Evolutionary conservation across 2,797 vertebrate genomes (phyloP).

Genomic region (Enteromius thamalakanensis): DNA sequence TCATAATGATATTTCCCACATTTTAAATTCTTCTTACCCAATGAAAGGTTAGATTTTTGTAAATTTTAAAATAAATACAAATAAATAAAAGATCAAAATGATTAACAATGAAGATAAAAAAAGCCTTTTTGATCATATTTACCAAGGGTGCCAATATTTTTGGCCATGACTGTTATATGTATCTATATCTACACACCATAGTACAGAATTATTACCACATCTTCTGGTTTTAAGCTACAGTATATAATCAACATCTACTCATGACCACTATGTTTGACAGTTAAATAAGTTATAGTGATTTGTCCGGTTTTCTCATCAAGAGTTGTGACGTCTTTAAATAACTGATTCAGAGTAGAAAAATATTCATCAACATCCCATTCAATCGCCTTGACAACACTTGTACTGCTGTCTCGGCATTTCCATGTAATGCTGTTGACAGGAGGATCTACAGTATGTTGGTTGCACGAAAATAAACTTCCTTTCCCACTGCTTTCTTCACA

Average conservation of each 20-base stretch:
- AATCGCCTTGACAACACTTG: rapidly evolving
- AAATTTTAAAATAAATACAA: too few relatives aligned
- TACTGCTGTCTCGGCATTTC: rapidly evolving
- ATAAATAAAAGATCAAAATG: too few relatives aligned
- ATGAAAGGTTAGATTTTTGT: too few relatives aligned
- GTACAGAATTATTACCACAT: too few relatives aligned
- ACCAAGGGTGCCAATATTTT: too few relatives aligned
- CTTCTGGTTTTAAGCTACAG: neutral
- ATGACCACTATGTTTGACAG: neutral
- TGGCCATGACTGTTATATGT: too few relatives aligned
- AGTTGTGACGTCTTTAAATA: rapidly evolving
- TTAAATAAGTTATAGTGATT: neutral
- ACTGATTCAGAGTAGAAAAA: rapidly evolving
- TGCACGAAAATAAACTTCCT: neutral
- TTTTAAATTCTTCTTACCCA: too few relatives aligned
- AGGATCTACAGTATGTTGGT: rapidly evolving
- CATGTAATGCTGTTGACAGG: neutral
- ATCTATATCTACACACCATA: too few relatives aligned
- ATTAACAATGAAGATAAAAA: too few relatives aligned
- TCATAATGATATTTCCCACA: too few relatives aligned
- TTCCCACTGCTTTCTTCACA: neutral
- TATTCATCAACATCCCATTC: neutral
- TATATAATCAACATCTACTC: neutral
- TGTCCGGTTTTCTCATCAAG: neutral
- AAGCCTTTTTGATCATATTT: too few relatives aligned